These are phyloP conservation scores for Paracanthobrama guichenoti DNA, from an alignment of 2,113 vertebrate genomes.

Conservation along the genomic window DNA sequence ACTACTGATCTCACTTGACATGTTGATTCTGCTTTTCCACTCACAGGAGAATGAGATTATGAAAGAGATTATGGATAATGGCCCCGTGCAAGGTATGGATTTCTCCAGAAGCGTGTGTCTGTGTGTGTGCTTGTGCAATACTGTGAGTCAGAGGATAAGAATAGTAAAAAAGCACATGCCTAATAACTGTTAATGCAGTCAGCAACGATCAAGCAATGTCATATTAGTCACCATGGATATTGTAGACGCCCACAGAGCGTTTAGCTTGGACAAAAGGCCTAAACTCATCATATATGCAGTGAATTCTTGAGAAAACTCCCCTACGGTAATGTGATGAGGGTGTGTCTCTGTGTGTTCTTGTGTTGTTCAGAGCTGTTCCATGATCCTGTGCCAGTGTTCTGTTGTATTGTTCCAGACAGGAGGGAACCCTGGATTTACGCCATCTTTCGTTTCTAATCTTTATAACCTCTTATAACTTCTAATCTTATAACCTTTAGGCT, in stretches of 20 bases:
- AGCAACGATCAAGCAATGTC: background rate
- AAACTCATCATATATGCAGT: background rate
- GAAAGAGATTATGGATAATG: conserved; percentile 96
- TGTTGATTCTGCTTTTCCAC: conserved; percentile 37
- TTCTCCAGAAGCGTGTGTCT: background rate
- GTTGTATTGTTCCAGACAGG: conserved; percentile 63
- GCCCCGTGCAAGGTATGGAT: conserved; percentile 90
- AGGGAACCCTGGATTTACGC: conserved; percentile 57
- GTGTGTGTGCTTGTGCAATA: conserved; percentile 27
- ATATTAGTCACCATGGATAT: background rate
- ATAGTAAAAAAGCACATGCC: background rate
- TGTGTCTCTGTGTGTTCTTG: conserved; percentile 45
- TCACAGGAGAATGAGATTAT: conserved; percentile 94
- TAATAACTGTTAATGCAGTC: background rate
- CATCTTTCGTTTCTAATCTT: conserved; percentile 58
- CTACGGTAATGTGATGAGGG: conserved; percentile 25
- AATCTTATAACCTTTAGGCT: too few species aligned
- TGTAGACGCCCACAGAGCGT: background rate
- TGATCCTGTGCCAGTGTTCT: conserved; percentile 57
- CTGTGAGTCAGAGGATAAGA: conserved; percentile 43
- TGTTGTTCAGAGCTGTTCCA: conserved; percentile 21
- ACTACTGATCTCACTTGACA: background rate
- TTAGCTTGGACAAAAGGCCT: background rate
- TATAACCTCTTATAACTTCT: conserved; percentile 26
- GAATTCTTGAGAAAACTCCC: background rate